Conservation (phyloP, 2,113 vertebrate genomes). For the Anolis sagrei region DNA sequence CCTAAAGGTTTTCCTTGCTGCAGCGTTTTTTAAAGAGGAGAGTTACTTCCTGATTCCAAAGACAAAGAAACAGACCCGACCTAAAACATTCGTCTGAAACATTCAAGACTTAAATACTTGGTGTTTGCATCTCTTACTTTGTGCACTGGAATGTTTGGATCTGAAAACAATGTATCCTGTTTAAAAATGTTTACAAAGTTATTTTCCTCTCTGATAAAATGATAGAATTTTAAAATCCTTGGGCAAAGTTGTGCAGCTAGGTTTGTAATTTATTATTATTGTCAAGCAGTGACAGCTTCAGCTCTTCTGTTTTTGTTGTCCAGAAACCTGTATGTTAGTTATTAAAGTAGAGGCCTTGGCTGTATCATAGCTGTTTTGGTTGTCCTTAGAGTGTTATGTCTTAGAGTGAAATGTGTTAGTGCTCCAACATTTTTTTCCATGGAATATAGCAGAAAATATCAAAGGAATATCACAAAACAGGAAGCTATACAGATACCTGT, state of each 20-base stretch:
- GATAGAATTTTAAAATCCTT: not conserved
- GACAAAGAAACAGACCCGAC: constrained; percentile 63
- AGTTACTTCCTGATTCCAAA: constrained; percentile 60
- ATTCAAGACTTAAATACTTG: constrained; percentile 42
- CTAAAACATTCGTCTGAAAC: no score
- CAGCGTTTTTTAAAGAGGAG: constrained; percentile 39
- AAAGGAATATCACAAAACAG: constrained; percentile 20
- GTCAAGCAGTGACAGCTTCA: constrained; percentile 36
- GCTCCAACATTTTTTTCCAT: not conserved
- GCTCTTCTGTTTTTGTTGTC: constrained; percentile 6
- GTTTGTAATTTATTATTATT: constrained; percentile 22
- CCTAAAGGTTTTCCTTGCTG: constrained; percentile 63
- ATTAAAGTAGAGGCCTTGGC: not conserved
- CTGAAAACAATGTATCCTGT: constrained; percentile 3
- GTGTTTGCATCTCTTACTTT: constrained; percentile 40
- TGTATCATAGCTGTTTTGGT: constrained; percentile 9
- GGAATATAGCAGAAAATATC: not conserved
- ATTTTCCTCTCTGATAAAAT: no score
- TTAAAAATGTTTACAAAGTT: constrained; percentile 3
- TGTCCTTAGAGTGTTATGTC: not conserved
- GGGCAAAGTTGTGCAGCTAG: not conserved
- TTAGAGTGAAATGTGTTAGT: fast-evolving
- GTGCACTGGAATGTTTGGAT: constrained; percentile 12
- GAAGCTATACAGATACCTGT: constrained; percentile 3
- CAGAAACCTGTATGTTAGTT: constrained; percentile 3